Conservation (phyloP, 1,140 invertebrate genomes). For the Euura saliciscinereae region DNA sequence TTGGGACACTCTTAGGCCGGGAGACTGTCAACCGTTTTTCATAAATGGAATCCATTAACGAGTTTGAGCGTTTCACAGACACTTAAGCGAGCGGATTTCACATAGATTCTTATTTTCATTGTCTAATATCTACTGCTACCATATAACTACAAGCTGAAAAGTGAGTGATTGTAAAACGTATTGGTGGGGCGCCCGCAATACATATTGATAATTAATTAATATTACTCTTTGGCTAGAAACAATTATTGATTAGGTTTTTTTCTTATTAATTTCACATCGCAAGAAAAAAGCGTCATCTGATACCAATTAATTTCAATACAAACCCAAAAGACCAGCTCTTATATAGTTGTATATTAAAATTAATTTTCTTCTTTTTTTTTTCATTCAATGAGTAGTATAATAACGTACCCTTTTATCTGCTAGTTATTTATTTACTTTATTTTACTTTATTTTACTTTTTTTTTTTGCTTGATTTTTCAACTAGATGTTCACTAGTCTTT, state of each 20-base stretch:
- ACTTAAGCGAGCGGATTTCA: conserved; percentile 21
- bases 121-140: conserved; percentile 12
- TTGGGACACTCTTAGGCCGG: not conserved
- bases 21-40: not conserved
- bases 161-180: conserved; percentile 22
- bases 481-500: not conserved
- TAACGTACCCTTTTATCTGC: conserved; percentile 9
- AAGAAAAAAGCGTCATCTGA: conserved; percentile 25
- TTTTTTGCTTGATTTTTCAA: not conserved
- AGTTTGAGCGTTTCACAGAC: conserved; percentile 11
- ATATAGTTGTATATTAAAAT: conserved; percentile 47
- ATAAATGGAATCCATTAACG: not conserved
- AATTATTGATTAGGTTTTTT: conserved; percentile 37
- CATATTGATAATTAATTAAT: conserved; percentile 37
- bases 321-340: conserved; percentile 50
- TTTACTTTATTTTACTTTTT: conserved; percentile 2
- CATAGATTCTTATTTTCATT: conserved; percentile 18
- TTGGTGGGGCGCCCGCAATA: conserved; percentile 19
- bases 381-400: not conserved
- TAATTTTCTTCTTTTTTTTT: conserved; percentile 29
- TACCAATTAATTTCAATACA: conserved; percentile 46
- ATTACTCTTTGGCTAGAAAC: conserved; percentile 59
- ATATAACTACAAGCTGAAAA: conserved; percentile 23
- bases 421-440: not conserved
- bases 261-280: conserved; percentile 17